Evolutionary conservation across 2,888 invertebrate genomes (phyloP).

Genomic region (Neoitamus cyanurus): DNA sequence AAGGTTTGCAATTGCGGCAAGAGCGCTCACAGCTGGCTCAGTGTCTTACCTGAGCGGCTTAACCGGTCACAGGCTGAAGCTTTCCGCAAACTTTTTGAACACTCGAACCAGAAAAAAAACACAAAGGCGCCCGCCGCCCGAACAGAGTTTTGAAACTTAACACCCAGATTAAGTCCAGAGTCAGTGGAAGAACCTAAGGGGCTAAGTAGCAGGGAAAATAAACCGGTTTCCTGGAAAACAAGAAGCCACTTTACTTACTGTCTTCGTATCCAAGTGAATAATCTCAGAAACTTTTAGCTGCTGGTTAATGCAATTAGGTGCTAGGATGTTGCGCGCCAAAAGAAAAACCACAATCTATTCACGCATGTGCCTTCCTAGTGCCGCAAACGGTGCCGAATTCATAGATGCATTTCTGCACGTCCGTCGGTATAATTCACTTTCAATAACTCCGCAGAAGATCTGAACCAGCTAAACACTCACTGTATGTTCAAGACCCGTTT

Average conservation of each 20-base stretch:
- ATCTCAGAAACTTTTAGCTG: background rate
- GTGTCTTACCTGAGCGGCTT: background rate
- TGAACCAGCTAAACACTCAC: background rate
- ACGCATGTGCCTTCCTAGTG: background rate
- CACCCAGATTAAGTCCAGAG: conserved; percentile 19
- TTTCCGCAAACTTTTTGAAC: background rate
- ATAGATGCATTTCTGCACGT: background rate
- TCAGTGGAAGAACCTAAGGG: conserved; percentile 4
- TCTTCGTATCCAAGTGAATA: background rate
- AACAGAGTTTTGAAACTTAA: conserved; percentile 4
- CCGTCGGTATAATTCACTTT: background rate
- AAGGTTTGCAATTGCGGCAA: background rate
- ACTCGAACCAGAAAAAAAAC: background rate
- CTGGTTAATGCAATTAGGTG: background rate
- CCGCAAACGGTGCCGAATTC: background rate
- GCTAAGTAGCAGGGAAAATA: background rate
- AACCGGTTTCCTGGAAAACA: conserved; percentile 23
- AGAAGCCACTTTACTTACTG: conserved; percentile 18
- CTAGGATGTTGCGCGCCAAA: background rate
- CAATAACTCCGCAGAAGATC: background rate
- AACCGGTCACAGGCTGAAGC: background rate
- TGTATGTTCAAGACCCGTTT: background rate
- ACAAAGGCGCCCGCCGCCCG: background rate
- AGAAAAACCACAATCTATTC: background rate
- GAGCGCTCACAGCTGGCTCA: background rate